Evolutionary conservation across 2,888 invertebrate species (phyloP).

Genomic region (Dyspetes luteomarginatus): DNA sequence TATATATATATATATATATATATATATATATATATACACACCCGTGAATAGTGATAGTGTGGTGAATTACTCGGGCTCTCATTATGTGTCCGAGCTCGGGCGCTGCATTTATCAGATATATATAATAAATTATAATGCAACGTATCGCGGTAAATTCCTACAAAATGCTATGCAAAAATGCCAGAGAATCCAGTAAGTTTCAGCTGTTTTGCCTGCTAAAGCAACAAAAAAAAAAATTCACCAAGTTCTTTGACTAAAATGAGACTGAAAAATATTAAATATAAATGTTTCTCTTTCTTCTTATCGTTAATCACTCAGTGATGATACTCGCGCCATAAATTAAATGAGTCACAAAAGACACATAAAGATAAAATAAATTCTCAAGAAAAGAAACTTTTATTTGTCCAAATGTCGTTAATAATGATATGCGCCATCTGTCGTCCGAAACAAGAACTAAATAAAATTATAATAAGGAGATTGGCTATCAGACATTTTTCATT

Average conservation of each 20-base stretch:
- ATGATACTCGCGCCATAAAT: not conserved
- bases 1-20: not conserved
- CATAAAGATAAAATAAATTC: not conserved
- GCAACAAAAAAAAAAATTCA: not conserved
- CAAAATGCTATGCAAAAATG: not conserved
- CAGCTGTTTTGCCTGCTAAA: not conserved
- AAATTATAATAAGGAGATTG: no score
- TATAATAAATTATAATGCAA: conserved; percentile 39
- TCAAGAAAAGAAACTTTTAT: not conserved
- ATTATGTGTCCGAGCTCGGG: conserved; percentile 28
- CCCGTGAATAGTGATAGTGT: no score
- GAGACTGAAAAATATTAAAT: not conserved
- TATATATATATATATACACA: not conserved
- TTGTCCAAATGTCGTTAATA: not conserved
- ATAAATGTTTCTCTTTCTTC: not conserved
- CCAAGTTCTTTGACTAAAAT: not conserved
- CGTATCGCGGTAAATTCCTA: conserved; percentile 3
- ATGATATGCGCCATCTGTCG: no score
- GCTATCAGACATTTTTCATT: no score
- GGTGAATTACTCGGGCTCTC: not conserved
- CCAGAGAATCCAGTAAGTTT: not conserved
- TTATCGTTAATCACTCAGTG: not conserved
- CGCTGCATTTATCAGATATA: conserved; percentile 49
- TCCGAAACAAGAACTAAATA: no score
- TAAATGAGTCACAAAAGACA: not conserved